These are phyloP conservation scores for Doris montereyensis DNA, from an alignment of 2,888 invertebrate genomes.

Conservation along the genomic window DNA sequence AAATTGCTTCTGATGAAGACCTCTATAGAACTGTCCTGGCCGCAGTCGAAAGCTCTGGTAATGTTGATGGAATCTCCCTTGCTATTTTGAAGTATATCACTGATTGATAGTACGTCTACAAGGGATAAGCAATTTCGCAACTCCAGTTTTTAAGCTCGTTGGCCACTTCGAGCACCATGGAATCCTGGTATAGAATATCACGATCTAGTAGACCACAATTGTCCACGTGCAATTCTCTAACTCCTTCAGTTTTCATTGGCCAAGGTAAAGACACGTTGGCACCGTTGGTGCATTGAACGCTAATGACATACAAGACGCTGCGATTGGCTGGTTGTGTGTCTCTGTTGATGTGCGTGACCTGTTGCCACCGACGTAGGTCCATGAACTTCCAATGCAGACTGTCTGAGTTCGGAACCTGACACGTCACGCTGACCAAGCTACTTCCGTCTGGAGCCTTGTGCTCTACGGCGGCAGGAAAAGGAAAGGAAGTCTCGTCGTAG, in stretches of 20 bases:
- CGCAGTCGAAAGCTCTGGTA: constrained; percentile 31
- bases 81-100: not conserved
- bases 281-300: constrained; percentile 32
- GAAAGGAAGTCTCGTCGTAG: too few relatives aligned
- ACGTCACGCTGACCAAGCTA: not conserved
- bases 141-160: constrained; percentile 27
- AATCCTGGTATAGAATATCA: constrained; percentile 36
- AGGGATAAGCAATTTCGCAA: constrained; percentile 29
- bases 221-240: constrained; percentile 33
- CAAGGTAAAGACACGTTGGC: constrained; percentile 39
- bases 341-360: constrained; percentile 3
- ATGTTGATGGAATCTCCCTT: not conserved
- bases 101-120: not conserved
- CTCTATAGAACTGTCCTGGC: constrained; percentile 30
- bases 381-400: constrained; percentile 26
- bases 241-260: constrained; percentile 40
- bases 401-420: not conserved
- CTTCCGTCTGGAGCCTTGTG: too few relatives aligned
- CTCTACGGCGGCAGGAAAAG: too few relatives aligned
- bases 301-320: constrained; percentile 11
- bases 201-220: constrained; percentile 35
- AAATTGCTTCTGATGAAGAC: constrained; percentile 31
- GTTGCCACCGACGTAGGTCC: constrained; percentile 32
- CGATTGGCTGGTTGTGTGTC: constrained; percentile 26
- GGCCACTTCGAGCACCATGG: constrained; percentile 8